Evolutionary conservation across 2,888 invertebrate species (phyloP), one percentile per base, ranked within the genome.

Genomic region (Watsonalla cultraria): DNA sequence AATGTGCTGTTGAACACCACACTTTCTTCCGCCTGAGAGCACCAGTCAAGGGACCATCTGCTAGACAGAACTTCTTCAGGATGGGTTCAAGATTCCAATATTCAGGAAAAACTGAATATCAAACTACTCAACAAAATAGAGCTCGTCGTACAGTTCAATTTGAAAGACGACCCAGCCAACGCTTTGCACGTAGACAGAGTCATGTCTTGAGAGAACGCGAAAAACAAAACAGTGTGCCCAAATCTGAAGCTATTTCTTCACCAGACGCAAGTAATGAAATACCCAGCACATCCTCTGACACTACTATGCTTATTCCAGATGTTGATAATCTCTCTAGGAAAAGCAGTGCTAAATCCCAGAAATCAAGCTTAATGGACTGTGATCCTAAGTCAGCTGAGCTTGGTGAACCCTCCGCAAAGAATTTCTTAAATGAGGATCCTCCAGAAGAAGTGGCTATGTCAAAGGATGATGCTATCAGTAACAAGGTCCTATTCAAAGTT

Each of bases 1-100:
- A 99, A 87, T 99, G 99, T 92, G 99, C 99, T 34, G 97, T 99
- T 0, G 99, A 99, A 86, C 98, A 99, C 90, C 99, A 99, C 91
- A 97, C 99, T 0, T 99, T 99, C 92, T 99, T 99, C 93, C 94
- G 99, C 61, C 92, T 99, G 53, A 94, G 97, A 63, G 96, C 96
- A 42, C 96, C 97, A 0, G 95, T 96, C 0, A 97, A 97, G 82
- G 96, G 96, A 1, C 96, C 96, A 5, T 96, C 95, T 35, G 96
- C 96, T 0, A 92, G 97, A 24, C 98, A 98, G 81, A 98, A 97
- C 89, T 99, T 99, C 92, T 98, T 99, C 90, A 93, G 99, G 60
- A 98, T 99, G 97, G 99, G 99, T 53, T 99, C 99, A 11, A 93
- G 99, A 54, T 99, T 99, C 84, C 95, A 98, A 79, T 93, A 93